Conservation (phyloP, 1,140 invertebrate genomes). For the Zaprionus tsacasi region DNA sequence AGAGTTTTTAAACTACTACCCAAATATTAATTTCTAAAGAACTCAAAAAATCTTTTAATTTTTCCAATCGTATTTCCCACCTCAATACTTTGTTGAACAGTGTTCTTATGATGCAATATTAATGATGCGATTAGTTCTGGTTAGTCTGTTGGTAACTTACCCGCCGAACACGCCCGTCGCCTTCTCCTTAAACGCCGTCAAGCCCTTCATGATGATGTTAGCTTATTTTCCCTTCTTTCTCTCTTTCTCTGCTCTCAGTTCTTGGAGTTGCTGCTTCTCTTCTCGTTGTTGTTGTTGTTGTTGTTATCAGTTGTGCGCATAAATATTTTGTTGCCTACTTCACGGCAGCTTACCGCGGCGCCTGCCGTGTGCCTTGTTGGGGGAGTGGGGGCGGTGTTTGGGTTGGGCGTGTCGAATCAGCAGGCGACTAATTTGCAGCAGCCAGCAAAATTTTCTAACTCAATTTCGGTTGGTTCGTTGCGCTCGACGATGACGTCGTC, state of each 20-base stretch:
- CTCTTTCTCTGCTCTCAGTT: conserved; percentile 41
- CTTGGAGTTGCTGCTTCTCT: conserved; percentile 19
- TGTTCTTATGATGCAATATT: conserved; percentile 19
- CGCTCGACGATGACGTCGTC: background rate
- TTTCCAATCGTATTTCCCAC: background rate
- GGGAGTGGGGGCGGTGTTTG: background rate
- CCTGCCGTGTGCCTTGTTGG: background rate
- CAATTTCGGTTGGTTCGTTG: conserved; percentile 68
- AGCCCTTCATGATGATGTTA: conserved; percentile 78
- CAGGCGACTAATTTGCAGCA: conserved; percentile 64
- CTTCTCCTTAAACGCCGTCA: conserved; percentile 83
- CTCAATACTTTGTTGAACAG: conserved; percentile 4
- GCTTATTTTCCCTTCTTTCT: background rate
- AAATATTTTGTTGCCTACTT: conserved; percentile 74
- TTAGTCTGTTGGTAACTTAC: conserved; percentile 60
- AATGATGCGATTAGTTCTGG: conserved; percentile 41
- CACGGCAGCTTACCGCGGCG: conserved; percentile 64
- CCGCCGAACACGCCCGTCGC: conserved; percentile 78
- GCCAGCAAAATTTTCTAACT: conserved; percentile 68
- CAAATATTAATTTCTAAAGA: no score
- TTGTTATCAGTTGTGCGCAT: conserved; percentile 79
- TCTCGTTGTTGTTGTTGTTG: conserved; percentile 28
- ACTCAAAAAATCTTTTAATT: background rate
- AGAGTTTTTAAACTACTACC: no score
- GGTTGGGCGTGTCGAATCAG: conserved; percentile 67